A percentile compares a stretch with the other conserved stretches of the same genome.
phyloP scores from a whole-genome alignment of 2,888 invertebrate species.

The Drosophila siamana region DNA sequence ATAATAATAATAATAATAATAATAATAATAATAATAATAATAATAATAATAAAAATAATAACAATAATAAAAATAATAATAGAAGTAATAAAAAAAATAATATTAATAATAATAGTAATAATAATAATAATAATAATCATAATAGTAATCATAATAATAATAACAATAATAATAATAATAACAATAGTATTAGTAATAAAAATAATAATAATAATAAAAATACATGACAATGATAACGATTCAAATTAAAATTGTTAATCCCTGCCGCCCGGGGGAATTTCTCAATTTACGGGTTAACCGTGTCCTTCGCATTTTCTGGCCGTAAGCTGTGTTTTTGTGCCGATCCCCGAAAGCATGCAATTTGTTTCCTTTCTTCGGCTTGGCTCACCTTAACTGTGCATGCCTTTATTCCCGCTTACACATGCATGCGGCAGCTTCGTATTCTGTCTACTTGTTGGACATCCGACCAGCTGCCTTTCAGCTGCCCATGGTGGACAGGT shows the following conservation, averaged over 20 bases:
- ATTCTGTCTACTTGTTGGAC: slow-evolving; percentile 62
- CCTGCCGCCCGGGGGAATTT: no score
- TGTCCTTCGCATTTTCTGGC: no score
- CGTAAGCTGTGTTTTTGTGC: no score
- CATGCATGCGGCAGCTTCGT: slow-evolving; percentile 9
- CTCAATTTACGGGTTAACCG: no score
- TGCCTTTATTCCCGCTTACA: slow-evolving; percentile 39
- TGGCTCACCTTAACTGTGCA: slow-evolving; percentile 21
- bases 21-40: neutral
- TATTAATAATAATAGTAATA: neutral
- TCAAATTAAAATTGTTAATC: no score
- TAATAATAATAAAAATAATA: neutral
- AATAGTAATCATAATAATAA: neutral
- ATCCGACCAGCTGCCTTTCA: slow-evolving; percentile 19
- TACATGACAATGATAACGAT: no score
- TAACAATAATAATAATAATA: neutral
- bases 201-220: no score
- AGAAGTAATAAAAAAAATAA: neutral
- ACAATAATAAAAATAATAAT: neutral
- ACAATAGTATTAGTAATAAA: no score
- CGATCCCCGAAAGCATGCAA: slow-evolving; percentile 35
- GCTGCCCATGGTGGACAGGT: neutral
- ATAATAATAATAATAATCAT: neutral
- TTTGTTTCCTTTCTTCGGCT: slow-evolving; percentile 22
- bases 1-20: neutral